Base-by-base conservation (phyloP, 1,140 invertebrate species). In the Eciton burchellii region DNA sequence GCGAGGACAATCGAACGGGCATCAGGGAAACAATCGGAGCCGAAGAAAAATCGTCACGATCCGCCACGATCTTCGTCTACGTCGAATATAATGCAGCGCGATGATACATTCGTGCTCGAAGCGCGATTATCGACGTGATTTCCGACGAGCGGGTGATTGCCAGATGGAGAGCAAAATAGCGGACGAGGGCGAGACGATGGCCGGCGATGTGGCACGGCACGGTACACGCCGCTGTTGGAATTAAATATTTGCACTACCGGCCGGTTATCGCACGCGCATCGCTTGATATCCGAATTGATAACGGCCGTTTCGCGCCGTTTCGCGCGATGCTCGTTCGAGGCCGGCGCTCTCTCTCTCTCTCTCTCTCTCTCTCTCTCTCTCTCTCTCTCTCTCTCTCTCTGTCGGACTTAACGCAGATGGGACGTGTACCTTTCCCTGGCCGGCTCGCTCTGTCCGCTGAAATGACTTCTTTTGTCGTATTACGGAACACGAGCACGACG, bases 161-260 rank as follows among this genome's bases (percentile, higher is more conserved):
- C 12, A 54, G 68, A 65, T 43, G 41, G n/a, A 52, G 60, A 65
- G 62, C 12, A 35, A 68, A 54, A 57, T 52, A 16, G 3, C 8
- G 43, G 5, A 8, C 35, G 49, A 35, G 26, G 56, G 59, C 47
- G 24, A 88, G 60, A 68, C 60, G 74, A 49, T 14, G 73, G 56
- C 41, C 81, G 52, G 57, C 76, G 76, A 83, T 62, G 71, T 29
- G 65, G 49, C 66, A 52, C 29, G 52, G 66, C 66, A 21, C 11
- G 24, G 24, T 73, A 70, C 49, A n/a, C n/a, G n/a, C n/a, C n/a
- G 29, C 9, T 49, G 12, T 45, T 82, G 85, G 74, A 89, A 89
- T 89, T 89, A 89, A 89, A 89, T 89, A 89, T 89, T 89, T 89
- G 88, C 82, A 62, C 47, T 77, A 68, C 66, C 73, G 84, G 35